A percentile compares a stretch with the other conserved stretches of the same genome.
Conservation (phyloP, 2,888 invertebrate genomes). For the Amphipoea oculea region DNA sequence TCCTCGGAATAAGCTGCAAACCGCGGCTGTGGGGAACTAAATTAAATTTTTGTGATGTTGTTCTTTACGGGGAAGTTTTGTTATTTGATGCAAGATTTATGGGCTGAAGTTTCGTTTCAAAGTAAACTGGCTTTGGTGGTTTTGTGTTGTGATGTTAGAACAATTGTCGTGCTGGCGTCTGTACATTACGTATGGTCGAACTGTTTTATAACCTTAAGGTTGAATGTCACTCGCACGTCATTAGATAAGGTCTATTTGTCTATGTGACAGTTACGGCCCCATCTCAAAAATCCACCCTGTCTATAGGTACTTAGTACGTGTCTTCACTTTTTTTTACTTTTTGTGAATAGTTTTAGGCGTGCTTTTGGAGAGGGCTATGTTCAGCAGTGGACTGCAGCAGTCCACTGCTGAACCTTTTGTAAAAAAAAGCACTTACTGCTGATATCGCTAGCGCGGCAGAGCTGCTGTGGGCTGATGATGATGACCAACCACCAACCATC, state of each 20-base stretch:
- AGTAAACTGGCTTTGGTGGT: background rate
- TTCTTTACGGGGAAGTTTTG: conserved; percentile 27
- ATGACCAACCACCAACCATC: too few relatives aligned
- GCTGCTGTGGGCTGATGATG: too few relatives aligned
- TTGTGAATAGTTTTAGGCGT: background rate
- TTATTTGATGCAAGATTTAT: conserved; percentile 47
- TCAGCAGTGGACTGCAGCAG: too few relatives aligned
- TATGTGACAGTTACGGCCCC: background rate
- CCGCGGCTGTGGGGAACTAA: conserved; percentile 28
- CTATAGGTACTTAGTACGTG: background rate
- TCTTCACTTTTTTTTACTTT: too few relatives aligned
- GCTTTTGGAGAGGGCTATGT: too few relatives aligned
- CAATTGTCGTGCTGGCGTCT: background rate
- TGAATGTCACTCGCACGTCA: background rate
- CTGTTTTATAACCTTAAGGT: background rate
- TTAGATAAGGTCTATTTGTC: background rate
- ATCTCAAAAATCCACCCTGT: background rate
- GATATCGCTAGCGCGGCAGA: too few relatives aligned
- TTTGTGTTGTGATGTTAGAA: background rate
- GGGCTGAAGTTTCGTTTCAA: conserved; percentile 8
- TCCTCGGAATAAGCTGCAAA: conserved; percentile 2
- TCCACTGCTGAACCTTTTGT: too few relatives aligned
- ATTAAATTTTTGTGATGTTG: conserved; percentile 43
- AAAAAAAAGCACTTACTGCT: too few relatives aligned
- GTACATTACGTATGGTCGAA: background rate